These are phyloP conservation scores for Halictus ligatus DNA, from an alignment of 2,888 invertebrate species.

Conservation along the genomic window DNA sequence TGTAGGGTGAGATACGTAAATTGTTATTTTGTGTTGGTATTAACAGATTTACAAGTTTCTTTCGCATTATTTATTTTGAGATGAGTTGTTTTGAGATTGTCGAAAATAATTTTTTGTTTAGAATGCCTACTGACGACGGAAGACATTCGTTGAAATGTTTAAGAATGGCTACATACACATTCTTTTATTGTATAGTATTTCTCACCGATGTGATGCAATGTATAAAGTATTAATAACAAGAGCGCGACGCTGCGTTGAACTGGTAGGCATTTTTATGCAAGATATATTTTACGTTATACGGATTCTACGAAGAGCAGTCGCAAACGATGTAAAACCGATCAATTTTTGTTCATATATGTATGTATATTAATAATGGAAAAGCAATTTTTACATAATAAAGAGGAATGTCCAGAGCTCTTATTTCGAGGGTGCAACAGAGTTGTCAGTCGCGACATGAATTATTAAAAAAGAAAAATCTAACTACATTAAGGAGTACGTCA, in stretches of 20 bases:
- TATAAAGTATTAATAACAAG: not conserved
- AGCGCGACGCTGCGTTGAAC: too few relatives aligned
- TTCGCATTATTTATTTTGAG: not conserved
- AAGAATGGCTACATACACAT: not conserved
- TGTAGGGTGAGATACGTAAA: conserved; percentile 23
- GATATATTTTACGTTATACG: not conserved
- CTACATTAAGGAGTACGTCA: not conserved
- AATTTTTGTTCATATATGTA: not conserved
- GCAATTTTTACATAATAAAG: not conserved
- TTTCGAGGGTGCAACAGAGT: not conserved
- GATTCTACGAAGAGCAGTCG: not conserved
- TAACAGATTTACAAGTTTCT: conserved; percentile 7
- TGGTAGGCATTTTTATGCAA: not conserved
- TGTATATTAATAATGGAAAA: not conserved
- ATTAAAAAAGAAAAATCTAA: not conserved
- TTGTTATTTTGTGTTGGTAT: conserved; percentile 19
- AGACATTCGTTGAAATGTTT: not conserved
- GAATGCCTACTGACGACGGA: not conserved
- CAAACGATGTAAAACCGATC: not conserved
- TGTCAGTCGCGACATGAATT: not conserved
- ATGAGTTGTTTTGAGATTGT: not conserved
- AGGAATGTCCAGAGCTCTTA: not conserved
- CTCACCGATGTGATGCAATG: not conserved
- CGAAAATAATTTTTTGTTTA: not conserved
- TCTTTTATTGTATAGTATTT: not conserved